A percentile compares a stretch with the other conserved stretches of the same genome.
Conservation (phyloP, 1,140 invertebrate species). For the Bombus pascuorum region DNA sequence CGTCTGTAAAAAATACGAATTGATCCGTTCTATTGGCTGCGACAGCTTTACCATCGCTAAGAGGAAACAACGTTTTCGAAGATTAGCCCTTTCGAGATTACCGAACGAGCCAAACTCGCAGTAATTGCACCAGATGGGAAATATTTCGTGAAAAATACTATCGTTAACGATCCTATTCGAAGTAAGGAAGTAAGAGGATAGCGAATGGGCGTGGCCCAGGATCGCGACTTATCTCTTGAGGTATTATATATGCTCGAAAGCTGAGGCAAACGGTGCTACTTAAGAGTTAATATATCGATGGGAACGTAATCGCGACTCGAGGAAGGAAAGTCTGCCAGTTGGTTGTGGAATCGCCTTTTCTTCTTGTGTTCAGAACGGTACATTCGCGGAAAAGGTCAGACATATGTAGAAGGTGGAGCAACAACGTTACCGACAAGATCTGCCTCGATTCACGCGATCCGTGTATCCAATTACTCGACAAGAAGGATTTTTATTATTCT, state of each 20-base stretch:
- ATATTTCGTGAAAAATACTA: neutral
- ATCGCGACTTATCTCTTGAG: neutral
- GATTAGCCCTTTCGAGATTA: neutral
- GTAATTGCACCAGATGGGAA: neutral
- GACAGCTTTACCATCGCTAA: too few relatives aligned
- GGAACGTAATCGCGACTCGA: neutral
- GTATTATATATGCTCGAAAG: neutral
- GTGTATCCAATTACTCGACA: constrained; percentile 9
- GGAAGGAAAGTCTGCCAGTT: neutral
- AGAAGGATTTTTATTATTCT: neutral
- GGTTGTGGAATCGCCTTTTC: neutral
- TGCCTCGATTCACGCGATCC: constrained; percentile 3
- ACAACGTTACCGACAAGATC: constrained; percentile 4
- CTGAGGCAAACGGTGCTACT: constrained; percentile 2
- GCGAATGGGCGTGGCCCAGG: constrained; percentile 2
- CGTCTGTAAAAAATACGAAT: too few relatives aligned
- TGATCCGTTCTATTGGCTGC: too few relatives aligned
- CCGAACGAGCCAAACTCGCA: neutral
- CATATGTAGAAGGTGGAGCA: constrained; percentile 26
- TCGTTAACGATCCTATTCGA: neutral
- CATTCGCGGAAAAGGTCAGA: constrained; percentile 18
- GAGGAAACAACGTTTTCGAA: too few relatives aligned
- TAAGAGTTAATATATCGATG: neutral
- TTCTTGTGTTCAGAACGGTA: neutral
- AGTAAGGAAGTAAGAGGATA: neutral